phyloP scores from a whole-genome alignment of 2,113 vertebrate species.

The Spermophilus dauricus region DNA sequence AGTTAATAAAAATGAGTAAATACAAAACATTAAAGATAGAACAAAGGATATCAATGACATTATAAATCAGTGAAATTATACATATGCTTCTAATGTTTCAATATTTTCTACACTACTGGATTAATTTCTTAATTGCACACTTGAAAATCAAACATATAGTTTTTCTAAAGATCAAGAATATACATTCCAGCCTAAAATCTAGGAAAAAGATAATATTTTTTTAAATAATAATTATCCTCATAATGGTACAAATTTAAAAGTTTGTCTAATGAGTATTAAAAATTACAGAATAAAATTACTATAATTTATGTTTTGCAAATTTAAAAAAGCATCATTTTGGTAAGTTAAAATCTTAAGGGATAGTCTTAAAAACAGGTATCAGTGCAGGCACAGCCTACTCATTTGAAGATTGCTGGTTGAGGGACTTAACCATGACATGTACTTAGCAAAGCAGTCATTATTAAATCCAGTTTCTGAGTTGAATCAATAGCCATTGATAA shows the following conservation, averaged over 20 bases:
- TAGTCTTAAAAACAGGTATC: background rate
- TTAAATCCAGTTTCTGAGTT: slow-evolving; percentile 60
- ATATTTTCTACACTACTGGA: background rate
- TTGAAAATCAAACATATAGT: slow-evolving; percentile 5
- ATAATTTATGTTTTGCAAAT: background rate
- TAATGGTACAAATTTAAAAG: slow-evolving; percentile 20
- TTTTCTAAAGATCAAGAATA: background rate
- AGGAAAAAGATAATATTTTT: slow-evolving; percentile 24
- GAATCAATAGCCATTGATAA: slow-evolving; percentile 80
- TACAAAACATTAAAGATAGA: slow-evolving; percentile 27
- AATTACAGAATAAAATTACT: background rate
- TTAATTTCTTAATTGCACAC: background rate
- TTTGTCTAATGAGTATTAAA: background rate
- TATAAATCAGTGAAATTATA: background rate
- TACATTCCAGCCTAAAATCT: background rate
- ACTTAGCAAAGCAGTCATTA: slow-evolving; percentile 78
- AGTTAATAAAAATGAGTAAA: background rate
- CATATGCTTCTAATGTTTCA: background rate
- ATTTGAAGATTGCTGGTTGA: slow-evolving; percentile 56
- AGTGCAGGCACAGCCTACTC: background rate
- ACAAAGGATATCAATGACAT: background rate
- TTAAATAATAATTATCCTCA: slow-evolving; percentile 9
- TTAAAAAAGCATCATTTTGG: slow-evolving; percentile 39
- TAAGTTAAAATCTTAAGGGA: background rate
- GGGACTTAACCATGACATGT: slow-evolving; percentile 11